phyloP scores from a whole-genome alignment of 2,888 invertebrate species.

The Volucella zonaria region DNA sequence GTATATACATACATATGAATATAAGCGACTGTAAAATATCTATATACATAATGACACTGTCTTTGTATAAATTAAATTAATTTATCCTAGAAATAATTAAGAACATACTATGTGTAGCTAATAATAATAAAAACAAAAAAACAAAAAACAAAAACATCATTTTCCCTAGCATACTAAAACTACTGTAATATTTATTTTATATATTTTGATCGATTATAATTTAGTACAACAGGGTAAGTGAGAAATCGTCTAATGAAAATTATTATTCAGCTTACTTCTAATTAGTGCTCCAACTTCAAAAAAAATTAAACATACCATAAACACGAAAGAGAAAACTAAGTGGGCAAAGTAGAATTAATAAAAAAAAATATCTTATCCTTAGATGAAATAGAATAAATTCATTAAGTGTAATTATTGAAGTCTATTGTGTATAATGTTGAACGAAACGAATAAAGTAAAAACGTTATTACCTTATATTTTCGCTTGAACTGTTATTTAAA shows the following conservation, averaged over 20 bases:
- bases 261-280: slow-evolving; percentile 43
- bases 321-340: slow-evolving; percentile 7
- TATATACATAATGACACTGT: slow-evolving; percentile 37
- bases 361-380: slow-evolving; percentile 33
- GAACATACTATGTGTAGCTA: slow-evolving; percentile 49
- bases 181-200: slow-evolving; percentile 64
- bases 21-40: slow-evolving; percentile 56
- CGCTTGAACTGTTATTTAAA: slow-evolving; percentile 7
- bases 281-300: slow-evolving; percentile 31
- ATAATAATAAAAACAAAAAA: slow-evolving; percentile 32
- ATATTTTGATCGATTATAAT: slow-evolving; percentile 46
- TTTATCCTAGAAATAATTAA: slow-evolving; percentile 51
- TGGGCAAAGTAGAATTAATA: slow-evolving; percentile 10
- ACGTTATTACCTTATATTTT: slow-evolving; percentile 61
- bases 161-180: slow-evolving; percentile 47
- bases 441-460: slow-evolving; percentile 70
- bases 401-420: slow-evolving; percentile 68
- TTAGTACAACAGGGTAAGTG: slow-evolving; percentile 48
- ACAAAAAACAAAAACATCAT: neutral
- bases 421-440: slow-evolving; percentile 72
- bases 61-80: slow-evolving; percentile 38
- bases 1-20: slow-evolving; percentile 35
- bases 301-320: slow-evolving; percentile 38
- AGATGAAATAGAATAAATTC: slow-evolving; percentile 68
- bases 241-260: slow-evolving; percentile 25